Evolutionary conservation across 1,140 invertebrate genomes (phyloP).

Genomic region (Dendroctonus valens): DNA sequence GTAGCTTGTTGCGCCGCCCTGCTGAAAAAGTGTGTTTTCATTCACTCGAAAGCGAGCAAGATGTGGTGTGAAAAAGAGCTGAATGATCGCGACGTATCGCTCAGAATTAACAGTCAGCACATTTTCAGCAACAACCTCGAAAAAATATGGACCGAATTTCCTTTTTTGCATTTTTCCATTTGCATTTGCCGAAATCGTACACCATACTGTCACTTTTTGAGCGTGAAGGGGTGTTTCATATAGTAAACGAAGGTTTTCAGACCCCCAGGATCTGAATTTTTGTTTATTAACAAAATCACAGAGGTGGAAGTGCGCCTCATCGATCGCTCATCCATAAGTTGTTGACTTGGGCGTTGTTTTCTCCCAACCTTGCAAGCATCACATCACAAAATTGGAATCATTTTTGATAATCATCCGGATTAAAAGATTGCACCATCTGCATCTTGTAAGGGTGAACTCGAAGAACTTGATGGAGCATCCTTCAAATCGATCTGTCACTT

Average conservation of each 20-base stretch:
- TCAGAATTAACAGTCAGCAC: too few relatives aligned
- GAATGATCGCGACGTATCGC: too few relatives aligned
- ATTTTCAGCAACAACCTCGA: conserved; percentile 21
- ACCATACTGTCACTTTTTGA: conserved; percentile 35
- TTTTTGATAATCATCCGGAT: not conserved
- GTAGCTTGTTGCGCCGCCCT: too few relatives aligned
- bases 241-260: conserved; percentile 16
- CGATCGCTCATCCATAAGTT: too few relatives aligned
- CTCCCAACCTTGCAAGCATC: conserved; percentile 7
- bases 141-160: conserved; percentile 26
- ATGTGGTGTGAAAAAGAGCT: too few relatives aligned
- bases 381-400: conserved; percentile 5
- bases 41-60: too few relatives aligned
- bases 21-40: too few relatives aligned
- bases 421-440: not conserved
- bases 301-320: too few relatives aligned
- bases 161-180: conserved; percentile 7
- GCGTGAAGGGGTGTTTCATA: conserved; percentile 35
- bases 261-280: too few relatives aligned
- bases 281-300: too few relatives aligned
- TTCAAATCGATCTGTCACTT: too few relatives aligned
- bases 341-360: too few relatives aligned
- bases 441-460: conserved; percentile 1
- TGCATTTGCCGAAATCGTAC: conserved; percentile 27
- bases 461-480: conserved; percentile 2